A percentile compares a stretch with the other conserved stretches of the same genome.
Evolutionary conservation across 2,113 vertebrate species (phyloP).

Genomic region (Dolichotis patagonum): DNA sequence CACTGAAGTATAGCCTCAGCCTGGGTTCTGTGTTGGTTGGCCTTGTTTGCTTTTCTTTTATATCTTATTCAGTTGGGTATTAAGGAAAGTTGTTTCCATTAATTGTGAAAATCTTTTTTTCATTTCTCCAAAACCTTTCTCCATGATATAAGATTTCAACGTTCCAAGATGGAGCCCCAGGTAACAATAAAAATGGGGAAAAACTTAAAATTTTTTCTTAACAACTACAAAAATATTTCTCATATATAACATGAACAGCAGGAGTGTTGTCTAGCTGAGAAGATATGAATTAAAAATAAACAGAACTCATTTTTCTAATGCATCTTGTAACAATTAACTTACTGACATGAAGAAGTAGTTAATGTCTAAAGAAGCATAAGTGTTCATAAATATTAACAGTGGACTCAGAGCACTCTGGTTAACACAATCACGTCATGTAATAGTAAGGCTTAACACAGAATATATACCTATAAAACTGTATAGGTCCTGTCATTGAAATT

Average conservation of each 20-base stretch:
- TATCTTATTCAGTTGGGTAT: neutral
- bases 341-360: neutral
- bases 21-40: neutral
- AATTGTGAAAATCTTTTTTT: neutral
- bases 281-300: conserved; percentile 18
- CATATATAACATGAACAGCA: neutral
- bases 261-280: neutral
- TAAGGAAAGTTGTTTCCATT: neutral
- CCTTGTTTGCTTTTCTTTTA: neutral
- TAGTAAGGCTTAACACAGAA: neutral
- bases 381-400: neutral
- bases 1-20: neutral
- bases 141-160: neutral
- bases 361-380: neutral
- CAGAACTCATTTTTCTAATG: neutral
- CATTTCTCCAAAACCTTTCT: neutral
- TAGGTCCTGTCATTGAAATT: neutral
- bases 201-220: neutral
- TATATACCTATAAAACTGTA: neutral
- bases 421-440: neutral
- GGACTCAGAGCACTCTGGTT: neutral
- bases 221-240: neutral
- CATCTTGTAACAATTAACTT: neutral
- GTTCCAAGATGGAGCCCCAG: neutral
- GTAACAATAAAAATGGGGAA: neutral